A percentile compares a stretch with the other conserved stretches of the same genome.
These are phyloP conservation scores for Zosterops japonicus DNA, from an alignment of 2,113 vertebrate genomes.

Conservation along the genomic window DNA sequence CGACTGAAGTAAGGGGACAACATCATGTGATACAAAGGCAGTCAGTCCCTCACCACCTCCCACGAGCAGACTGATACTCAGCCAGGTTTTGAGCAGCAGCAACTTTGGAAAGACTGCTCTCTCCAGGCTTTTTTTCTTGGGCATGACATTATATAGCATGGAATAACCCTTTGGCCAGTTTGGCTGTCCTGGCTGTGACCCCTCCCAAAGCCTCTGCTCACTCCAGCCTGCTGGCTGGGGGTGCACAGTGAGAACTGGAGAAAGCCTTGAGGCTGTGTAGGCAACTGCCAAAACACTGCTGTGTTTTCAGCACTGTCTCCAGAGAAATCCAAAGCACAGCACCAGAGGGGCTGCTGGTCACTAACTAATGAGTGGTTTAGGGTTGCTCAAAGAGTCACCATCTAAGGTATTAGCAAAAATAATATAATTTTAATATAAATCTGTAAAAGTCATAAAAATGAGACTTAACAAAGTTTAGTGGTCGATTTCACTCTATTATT, in stretches of 20 bases:
- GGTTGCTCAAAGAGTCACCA: background rate
- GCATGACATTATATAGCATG: rapidly evolving
- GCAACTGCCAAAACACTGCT: background rate
- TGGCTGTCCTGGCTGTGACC: background rate
- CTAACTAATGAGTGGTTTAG: background rate
- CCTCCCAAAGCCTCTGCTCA: background rate
- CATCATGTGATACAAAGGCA: background rate
- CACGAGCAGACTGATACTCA: rapidly evolving
- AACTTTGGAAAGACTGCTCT: background rate
- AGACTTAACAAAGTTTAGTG: background rate
- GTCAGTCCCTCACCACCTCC: background rate
- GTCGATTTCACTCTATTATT: background rate
- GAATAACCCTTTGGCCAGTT: background rate
- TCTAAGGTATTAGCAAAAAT: background rate
- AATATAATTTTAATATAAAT: background rate
- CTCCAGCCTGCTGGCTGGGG: background rate
- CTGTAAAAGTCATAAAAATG: background rate
- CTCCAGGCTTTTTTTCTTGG: background rate
- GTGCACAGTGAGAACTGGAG: background rate
- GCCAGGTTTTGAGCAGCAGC: background rate
- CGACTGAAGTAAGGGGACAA: background rate
- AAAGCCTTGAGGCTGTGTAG: background rate
- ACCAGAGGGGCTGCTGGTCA: background rate
- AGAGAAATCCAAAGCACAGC: background rate
- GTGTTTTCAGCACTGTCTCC: background rate